phyloP scores from a whole-genome alignment of 2,888 invertebrate species.

The Meteorus cinctellus region DNA sequence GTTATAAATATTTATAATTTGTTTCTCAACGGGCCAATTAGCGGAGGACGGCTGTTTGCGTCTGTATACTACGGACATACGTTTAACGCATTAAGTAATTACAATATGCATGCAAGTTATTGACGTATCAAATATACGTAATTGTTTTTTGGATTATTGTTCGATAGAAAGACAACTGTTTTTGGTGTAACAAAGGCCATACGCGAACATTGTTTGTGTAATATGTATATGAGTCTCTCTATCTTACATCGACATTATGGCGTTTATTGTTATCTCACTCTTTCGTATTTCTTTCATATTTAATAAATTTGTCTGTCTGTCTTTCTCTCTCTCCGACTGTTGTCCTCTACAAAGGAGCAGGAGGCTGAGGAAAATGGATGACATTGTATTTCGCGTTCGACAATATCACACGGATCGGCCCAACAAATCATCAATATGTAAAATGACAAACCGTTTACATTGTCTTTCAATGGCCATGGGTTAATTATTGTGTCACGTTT shows the following conservation, averaged over 20 bases:
- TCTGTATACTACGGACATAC: slow-evolving; percentile 9
- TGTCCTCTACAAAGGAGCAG: background rate
- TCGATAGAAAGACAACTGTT: slow-evolving; percentile 20
- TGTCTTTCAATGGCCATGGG: slow-evolving; percentile 10
- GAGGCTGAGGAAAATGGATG: slow-evolving; percentile 23
- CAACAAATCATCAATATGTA: background rate
- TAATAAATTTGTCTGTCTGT: background rate
- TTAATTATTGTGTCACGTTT: slow-evolving; percentile 21
- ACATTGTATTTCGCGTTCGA: slow-evolving; percentile 1
- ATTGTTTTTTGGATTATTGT: slow-evolving; percentile 20
- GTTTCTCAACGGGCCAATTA: slow-evolving; percentile 15
- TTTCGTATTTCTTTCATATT: background rate
- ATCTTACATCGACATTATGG: background rate
- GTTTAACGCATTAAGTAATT: slow-evolving; percentile 6
- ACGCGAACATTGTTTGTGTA: slow-evolving; percentile 20
- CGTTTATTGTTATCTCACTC: background rate
- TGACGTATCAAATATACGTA: background rate
- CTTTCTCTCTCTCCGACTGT: background rate
- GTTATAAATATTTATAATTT: background rate
- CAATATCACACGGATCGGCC: background rate
- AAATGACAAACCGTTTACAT: background rate
- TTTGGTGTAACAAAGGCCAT: slow-evolving; percentile 16
- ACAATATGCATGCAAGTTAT: slow-evolving; percentile 27
- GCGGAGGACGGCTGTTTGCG: background rate
- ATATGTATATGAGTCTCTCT: background rate